Evolutionary conservation across 2,797 vertebrate genomes (phyloP).

Genomic region (Manis crassicaudata): DNA sequence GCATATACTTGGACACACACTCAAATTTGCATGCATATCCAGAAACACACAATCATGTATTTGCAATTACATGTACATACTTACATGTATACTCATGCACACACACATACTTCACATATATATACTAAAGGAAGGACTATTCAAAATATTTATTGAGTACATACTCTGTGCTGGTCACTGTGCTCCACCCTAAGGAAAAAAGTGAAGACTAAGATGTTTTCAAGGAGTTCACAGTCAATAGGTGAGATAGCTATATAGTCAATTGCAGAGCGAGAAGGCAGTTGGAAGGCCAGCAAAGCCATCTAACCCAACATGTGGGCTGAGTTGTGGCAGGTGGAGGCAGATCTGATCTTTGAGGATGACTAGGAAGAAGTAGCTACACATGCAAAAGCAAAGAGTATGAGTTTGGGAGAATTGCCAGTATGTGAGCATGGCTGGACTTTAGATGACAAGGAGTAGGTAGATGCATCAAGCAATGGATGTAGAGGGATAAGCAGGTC

Average conservation of each 20-base stretch:
- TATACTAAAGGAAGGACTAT: not conserved
- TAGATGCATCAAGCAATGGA: not conserved
- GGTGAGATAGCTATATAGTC: not conserved
- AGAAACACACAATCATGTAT: not conserved
- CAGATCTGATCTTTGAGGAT: not conserved
- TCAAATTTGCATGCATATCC: not conserved
- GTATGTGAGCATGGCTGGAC: not conserved
- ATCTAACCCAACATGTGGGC: not conserved
- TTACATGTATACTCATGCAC: not conserved
- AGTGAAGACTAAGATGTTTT: not conserved
- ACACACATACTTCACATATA: not conserved
- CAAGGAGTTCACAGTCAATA: not conserved
- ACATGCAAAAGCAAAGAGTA: not conserved
- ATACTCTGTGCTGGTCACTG: not conserved
- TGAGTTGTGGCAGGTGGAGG: not conserved
- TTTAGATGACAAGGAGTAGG: not conserved
- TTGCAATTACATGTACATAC: not conserved
- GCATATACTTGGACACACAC: not conserved
- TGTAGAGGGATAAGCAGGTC: not conserved
- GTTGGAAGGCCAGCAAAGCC: not conserved
- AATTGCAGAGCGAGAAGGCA: not conserved
- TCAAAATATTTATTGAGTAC: not conserved
- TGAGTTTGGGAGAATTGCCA: not conserved
- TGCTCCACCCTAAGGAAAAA: not conserved
- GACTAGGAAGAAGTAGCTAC: not conserved